A percentile compares a stretch with the other conserved stretches of the same genome.
Conservation (phyloP, 2,888 invertebrate genomes). For the Cryptus armator region DNA sequence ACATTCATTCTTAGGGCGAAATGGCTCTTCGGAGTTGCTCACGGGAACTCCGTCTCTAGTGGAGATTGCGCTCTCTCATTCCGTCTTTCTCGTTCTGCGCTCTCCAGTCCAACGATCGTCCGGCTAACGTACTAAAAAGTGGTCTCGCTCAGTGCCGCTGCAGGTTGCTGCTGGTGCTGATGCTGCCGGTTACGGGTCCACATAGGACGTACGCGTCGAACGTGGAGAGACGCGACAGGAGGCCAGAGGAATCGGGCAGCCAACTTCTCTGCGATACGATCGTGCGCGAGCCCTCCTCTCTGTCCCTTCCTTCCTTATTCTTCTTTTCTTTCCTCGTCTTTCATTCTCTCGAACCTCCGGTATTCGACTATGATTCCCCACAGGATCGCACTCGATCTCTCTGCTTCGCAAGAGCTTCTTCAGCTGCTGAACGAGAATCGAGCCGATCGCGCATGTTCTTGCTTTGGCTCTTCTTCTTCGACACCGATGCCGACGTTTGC, state of each 20-base stretch:
- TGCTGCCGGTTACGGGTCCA: conserved; percentile 55
- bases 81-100: conserved; percentile 31
- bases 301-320: conserved; percentile 21
- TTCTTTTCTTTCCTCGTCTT: conserved; percentile 38
- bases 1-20: conserved; percentile 41
- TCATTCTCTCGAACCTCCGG: conserved; percentile 46
- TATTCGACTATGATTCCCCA: conserved; percentile 48
- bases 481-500: conserved; percentile 49
- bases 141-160: conserved; percentile 33
- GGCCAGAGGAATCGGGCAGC: conserved; percentile 55
- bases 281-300: conserved; percentile 51
- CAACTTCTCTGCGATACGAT: conserved; percentile 61
- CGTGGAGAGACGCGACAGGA: conserved; percentile 59
- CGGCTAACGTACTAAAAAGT: conserved; percentile 60
- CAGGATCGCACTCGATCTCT: conserved; percentile 52
- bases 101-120: conserved; percentile 22
- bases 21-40: conserved; percentile 28
- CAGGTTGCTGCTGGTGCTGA: conserved; percentile 45
- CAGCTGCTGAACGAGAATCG: conserved; percentile 52
- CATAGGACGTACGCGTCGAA: conserved; percentile 40
- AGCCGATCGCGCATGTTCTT: conserved; percentile 52
- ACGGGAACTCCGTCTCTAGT: conserved; percentile 17
- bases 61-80: conserved; percentile 14
- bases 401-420: conserved; percentile 33
- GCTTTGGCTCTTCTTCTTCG: conserved; percentile 41